phyloP scores from a whole-genome alignment of 2,113 vertebrate species.

The Nannobrachium achirus region DNA sequence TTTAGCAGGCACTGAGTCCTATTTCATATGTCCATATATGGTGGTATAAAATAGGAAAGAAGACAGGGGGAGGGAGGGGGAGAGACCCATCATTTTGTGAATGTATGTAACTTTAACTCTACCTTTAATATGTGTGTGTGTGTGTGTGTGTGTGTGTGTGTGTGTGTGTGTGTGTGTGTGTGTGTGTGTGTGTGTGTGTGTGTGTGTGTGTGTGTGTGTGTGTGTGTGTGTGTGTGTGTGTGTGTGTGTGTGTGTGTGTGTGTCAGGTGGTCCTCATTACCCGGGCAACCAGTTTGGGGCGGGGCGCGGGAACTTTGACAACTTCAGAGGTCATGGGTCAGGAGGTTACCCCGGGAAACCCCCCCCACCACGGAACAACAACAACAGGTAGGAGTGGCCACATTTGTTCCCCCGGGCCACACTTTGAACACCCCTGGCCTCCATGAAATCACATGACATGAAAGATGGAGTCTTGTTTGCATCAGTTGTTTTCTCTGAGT shows the following conservation, averaged over 20 bases:
- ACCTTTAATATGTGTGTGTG: too few species aligned
- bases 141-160: too few species aligned
- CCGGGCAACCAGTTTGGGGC: slow-evolving; percentile 85
- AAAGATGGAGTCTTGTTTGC: too few species aligned
- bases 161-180: neutral
- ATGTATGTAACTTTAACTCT: neutral
- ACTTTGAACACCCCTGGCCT: too few species aligned
- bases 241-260: slow-evolving; percentile 19
- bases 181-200: neutral
- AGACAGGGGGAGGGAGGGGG: too few species aligned
- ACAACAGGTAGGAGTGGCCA: slow-evolving; percentile 74
- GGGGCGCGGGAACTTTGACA: slow-evolving; percentile 87
- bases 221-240: too few species aligned
- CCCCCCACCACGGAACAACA: slow-evolving; percentile 58
- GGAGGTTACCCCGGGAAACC: slow-evolving; percentile 84
- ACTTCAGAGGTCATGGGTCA: slow-evolving; percentile 83
- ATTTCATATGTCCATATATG: too few species aligned
- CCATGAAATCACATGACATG: too few species aligned
- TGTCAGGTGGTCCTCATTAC: slow-evolving; percentile 79
- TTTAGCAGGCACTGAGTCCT: too few species aligned
- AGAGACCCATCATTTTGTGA: too few species aligned
- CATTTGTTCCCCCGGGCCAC: too few species aligned
- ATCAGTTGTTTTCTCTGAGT: neutral
- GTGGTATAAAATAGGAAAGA: too few species aligned
- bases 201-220: neutral